Evolutionary conservation across 2,888 invertebrate species (phyloP).

Genomic region (Agriotes lineatus): DNA sequence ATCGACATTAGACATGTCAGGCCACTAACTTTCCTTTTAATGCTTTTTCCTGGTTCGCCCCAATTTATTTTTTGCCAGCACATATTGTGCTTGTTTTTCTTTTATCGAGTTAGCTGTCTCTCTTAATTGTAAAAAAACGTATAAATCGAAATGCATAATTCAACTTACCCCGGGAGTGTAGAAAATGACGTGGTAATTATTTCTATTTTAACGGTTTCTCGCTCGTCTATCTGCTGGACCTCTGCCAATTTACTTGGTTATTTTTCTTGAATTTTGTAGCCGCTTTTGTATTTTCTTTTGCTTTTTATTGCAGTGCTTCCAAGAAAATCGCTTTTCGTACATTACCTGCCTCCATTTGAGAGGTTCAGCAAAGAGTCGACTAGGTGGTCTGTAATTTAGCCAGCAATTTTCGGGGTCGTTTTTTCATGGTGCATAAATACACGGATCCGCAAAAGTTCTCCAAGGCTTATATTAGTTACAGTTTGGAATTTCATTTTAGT

Average conservation of each 20-base stretch:
- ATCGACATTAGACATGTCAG: conserved; percentile 36
- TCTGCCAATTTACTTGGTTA: conserved; percentile 3
- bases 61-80: background rate
- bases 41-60: conserved; percentile 15
- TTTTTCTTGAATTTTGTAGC: background rate
- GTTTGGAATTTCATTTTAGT: too few species aligned
- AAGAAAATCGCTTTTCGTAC: too few species aligned
- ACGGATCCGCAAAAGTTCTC: too few species aligned
- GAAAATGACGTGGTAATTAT: conserved; percentile 3
- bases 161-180: background rate
- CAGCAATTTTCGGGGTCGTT: too few species aligned
- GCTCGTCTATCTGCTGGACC: conserved; percentile 3
- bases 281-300: background rate
- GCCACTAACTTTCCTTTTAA: conserved; percentile 30
- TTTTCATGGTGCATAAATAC: too few species aligned
- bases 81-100: background rate
- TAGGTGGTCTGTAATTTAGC: background rate
- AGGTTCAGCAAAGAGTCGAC: background rate
- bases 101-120: background rate
- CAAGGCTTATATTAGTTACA: too few species aligned
- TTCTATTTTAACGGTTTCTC: conserved; percentile 9
- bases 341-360: too few species aligned
- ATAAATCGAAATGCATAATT: background rate
- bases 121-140: background rate
- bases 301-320: too few species aligned